Evolutionary conservation across 1,140 invertebrate species (phyloP).

Genomic region (Centruroides vittatus): DNA sequence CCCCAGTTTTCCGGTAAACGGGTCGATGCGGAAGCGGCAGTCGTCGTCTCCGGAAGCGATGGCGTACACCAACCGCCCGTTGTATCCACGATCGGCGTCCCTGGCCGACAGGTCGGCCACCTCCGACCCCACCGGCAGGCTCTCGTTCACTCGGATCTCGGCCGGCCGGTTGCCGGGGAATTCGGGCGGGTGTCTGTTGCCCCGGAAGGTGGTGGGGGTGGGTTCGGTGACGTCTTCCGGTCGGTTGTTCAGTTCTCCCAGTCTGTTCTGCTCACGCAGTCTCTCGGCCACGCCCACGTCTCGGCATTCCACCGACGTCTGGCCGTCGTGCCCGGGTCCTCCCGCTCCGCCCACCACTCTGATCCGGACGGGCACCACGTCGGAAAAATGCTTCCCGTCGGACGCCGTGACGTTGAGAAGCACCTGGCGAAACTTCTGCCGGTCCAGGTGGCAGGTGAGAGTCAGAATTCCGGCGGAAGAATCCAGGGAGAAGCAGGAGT

Average conservation of each 20-base stretch:
- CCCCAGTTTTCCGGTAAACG: conserved; percentile 67
- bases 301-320: conserved; percentile 52
- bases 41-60: conserved; percentile 73
- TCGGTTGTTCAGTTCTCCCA: conserved; percentile 42
- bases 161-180: conserved; percentile 45
- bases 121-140: conserved; percentile 53
- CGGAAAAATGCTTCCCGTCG: conserved; percentile 80
- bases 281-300: conserved; percentile 66
- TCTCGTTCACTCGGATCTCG: conserved; percentile 61
- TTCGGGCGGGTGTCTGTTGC: conserved; percentile 69
- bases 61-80: conserved; percentile 72
- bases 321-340: conserved; percentile 61
- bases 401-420: conserved; percentile 53
- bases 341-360: conserved; percentile 50
- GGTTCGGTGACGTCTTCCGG: conserved; percentile 57
- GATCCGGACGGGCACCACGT: conserved; percentile 56
- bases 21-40: conserved; percentile 63
- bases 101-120: conserved; percentile 53
- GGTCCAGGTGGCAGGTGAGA: conserved; percentile 55
- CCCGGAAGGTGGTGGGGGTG: conserved; percentile 41
- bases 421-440: conserved; percentile 25
- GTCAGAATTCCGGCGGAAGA: conserved; percentile 52
- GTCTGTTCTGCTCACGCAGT: conserved; percentile 60
- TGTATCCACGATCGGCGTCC: conserved; percentile 78
- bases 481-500: conserved; percentile 78